phyloP scores from a whole-genome alignment of 2,797 vertebrate species.

The Perodicticus potto region DNA sequence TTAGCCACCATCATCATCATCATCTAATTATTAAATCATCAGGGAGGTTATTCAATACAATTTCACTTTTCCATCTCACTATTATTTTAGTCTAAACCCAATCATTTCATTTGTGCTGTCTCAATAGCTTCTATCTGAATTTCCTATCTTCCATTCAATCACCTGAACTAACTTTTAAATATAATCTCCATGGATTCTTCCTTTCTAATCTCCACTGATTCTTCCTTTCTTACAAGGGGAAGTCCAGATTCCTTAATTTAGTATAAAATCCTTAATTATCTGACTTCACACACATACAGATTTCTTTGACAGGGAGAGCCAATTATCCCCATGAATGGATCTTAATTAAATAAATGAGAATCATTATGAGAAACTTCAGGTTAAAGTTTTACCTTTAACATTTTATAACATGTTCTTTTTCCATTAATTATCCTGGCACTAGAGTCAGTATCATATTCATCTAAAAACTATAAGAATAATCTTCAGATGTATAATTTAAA shows the following conservation, averaged over 20 bases:
- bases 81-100: neutral
- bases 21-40: neutral
- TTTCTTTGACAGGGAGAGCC: neutral
- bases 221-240: neutral
- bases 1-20: neutral
- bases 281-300: neutral
- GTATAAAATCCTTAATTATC: neutral
- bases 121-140: neutral
- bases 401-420: constrained; percentile 38
- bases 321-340: neutral
- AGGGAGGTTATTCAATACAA: neutral
- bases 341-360: constrained; percentile 16
- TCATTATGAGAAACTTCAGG: neutral
- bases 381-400: neutral
- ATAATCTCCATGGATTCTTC: neutral
- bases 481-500: neutral
- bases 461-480: neutral
- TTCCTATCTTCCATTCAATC: neutral
- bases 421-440: neutral
- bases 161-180: constrained; percentile 1
- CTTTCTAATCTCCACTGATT: neutral
- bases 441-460: neutral
- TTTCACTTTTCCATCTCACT: neutral
- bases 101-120: neutral
- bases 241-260: neutral